Evolutionary conservation across 1,140 invertebrate genomes (phyloP), one percentile per base, ranked within the genome.

Genomic region (Sarcophaga peregrina): DNA sequence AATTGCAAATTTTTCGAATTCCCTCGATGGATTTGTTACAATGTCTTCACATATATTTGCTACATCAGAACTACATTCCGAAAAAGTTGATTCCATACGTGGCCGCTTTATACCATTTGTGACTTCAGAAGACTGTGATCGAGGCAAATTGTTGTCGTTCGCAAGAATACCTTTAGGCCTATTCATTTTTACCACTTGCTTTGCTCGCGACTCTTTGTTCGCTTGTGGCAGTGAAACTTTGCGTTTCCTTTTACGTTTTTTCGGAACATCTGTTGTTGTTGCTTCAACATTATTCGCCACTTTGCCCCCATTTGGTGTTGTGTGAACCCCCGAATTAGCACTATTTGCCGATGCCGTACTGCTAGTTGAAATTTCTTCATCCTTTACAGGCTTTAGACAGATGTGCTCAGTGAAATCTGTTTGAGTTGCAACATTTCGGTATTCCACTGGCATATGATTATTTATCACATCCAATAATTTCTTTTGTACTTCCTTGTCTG

Each of bases 201-300:
- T 50, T 4, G 88, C 88, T 3, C 87, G 82, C 4, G 88, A 89
- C 83, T 85, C 47, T 54, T 88, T 89, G 11, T 88, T 87, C 9
- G 88, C 88, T 83, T 89, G 80, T 37, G 88, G 88, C 5, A 88
- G 84, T 46, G 87, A 86, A 20, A 83, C 87, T 20, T 89, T 89
- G 0, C 88, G 86, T 46, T 86, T 89, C 11, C 88, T 85, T 20
- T 88, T 88, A 13, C 88, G 85, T 80, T 89, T 89, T 17, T 85
- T 84, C 6, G 82, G 82, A 45, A 85, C 62, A 5, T 48, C 17
- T 58, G 47, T 68, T 25, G 37, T 8, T 80, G 20, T 50, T 5
- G 46, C n/a, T 54, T 76, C 74, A 45, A 15, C 15, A 11, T 0
- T n/a, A 10, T 8, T 58, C 5, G 25, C 37, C 20, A 37, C 25